Evolutionary conservation across 1,140 invertebrate genomes (phyloP), one percentile per base, ranked within the genome.

Genomic region (Cydia strobilella): DNA sequence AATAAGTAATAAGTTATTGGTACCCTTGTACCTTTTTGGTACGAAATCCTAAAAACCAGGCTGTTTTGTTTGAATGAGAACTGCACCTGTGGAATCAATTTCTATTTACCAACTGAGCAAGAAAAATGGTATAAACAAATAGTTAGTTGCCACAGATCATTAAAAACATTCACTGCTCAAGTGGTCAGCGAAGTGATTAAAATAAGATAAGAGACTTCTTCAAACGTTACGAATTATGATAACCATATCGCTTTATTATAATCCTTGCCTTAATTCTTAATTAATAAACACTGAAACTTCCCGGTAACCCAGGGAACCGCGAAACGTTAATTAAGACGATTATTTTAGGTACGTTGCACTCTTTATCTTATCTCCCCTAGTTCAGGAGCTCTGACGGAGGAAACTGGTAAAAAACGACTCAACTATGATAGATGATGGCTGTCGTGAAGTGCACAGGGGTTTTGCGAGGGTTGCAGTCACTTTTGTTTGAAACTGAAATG

Each of bases 351-450:
- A 51, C 23, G 65, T 48, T 76, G 75, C 72, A 72, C 63, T 27
- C 42, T 18, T 76, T 81, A 82, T 80, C 83, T 85, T 73, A 85
- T 85, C 83, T 85, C 77, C 80, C 81, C 80, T 74, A 71, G 77
- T 77, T 73, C 51, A 73, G 78, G 27, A 75, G 74, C 74, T 66
- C 74, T 74, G 65, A 73, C 76, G 12, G 39, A 54, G 48, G 20
- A 74, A 72, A 66, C 66, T 76, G 76, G 74, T 74, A 80, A 80
- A 82, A 78, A 78, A 69, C 76, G 72, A 66, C 51, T 76, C 73
- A 82, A 78, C 77, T 77, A 81, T 84, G 74, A 82, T 81, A 62
- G 62, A 74, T 75, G 74, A 80, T 82, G 78, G 80, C 78, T 48
- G 35, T 39, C 72, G 73, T 69, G 78, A 76, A 51, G 66, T 72